Conservation (phyloP, 2,797 vertebrate species). For the Onychomys arenicola region DNA sequence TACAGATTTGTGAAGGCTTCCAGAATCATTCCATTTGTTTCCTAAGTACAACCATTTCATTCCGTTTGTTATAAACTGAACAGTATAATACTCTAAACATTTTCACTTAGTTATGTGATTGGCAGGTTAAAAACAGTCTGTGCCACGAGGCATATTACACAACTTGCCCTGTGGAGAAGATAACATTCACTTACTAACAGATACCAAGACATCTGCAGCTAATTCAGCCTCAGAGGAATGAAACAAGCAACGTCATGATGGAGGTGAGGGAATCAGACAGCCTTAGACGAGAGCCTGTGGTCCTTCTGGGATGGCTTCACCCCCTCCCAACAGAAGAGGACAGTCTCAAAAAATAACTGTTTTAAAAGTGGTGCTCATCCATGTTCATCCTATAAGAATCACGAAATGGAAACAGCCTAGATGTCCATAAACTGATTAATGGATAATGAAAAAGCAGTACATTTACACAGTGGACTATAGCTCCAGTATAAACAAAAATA, state of each 20-base stretch:
- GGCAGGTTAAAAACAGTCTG: constrained; percentile 2
- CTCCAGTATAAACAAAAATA: background rate
- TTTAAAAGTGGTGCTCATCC: background rate
- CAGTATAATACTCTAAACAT: background rate
- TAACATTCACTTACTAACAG: background rate
- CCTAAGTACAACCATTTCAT: constrained; percentile 11
- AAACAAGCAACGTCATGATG: background rate
- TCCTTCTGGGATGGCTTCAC: background rate
- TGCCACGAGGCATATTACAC: background rate
- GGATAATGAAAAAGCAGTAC: background rate
- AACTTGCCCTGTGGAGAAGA: background rate
- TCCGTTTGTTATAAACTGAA: constrained; percentile 9
- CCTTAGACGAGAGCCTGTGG: background rate
- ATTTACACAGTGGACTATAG: background rate
- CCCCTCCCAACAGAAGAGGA: background rate
- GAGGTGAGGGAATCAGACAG: background rate
- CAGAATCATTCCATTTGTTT: background rate
- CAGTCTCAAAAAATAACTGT: background rate
- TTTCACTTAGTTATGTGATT: constrained; percentile 14
- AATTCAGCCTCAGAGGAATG: background rate
- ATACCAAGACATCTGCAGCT: background rate
- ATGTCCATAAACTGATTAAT: background rate
- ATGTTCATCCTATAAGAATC: no score
- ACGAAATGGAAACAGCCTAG: background rate
- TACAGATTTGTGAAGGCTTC: background rate